Percentiles rank a stretch among this genome's conserved stretches.
Conservation (phyloP, 2,888 invertebrate genomes). For the Eristalis pertinax region DNA sequence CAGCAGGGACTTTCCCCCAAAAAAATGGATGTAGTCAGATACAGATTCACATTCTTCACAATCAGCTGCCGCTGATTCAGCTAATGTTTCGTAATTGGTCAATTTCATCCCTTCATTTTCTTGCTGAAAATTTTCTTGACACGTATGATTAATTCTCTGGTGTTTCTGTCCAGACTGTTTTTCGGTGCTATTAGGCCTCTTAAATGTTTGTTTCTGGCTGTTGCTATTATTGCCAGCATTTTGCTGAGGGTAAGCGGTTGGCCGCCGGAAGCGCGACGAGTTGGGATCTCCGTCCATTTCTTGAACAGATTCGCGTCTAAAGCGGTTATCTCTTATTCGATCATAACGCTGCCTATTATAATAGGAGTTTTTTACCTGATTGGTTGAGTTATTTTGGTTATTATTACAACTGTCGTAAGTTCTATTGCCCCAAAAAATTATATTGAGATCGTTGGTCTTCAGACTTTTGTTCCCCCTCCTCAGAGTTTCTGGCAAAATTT, state of each 20-base stretch:
- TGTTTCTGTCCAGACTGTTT: slow-evolving; percentile 45
- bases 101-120: slow-evolving; percentile 4
- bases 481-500: slow-evolving; percentile 6
- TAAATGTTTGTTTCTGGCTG: slow-evolving; percentile 1
- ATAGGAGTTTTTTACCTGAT: slow-evolving; percentile 19
- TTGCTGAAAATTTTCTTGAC: slow-evolving; percentile 20
- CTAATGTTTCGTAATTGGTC: slow-evolving; percentile 2
- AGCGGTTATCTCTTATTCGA: background rate
- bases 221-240: slow-evolving; percentile 7
- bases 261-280: too few relatives aligned
- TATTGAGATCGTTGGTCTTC: slow-evolving; percentile 4
- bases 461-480: slow-evolving; percentile 16
- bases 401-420: slow-evolving; percentile 17
- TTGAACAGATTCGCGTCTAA: background rate
- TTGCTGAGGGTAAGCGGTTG: too few relatives aligned
- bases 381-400: slow-evolving; percentile 12
- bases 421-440: background rate
- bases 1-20: slow-evolving; percentile 52
- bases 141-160: slow-evolving; percentile 54
- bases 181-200: slow-evolving; percentile 33
- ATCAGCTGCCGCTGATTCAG: slow-evolving; percentile 10
- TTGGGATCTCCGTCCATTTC: too few relatives aligned
- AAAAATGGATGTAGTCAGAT: slow-evolving; percentile 45
- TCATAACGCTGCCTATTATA: slow-evolving; percentile 11
- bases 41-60: slow-evolving; percentile 15